Evolutionary conservation across 2,888 invertebrate species (phyloP), one percentile per base, ranked within the genome.

Genomic region (Blomia tropicalis): DNA sequence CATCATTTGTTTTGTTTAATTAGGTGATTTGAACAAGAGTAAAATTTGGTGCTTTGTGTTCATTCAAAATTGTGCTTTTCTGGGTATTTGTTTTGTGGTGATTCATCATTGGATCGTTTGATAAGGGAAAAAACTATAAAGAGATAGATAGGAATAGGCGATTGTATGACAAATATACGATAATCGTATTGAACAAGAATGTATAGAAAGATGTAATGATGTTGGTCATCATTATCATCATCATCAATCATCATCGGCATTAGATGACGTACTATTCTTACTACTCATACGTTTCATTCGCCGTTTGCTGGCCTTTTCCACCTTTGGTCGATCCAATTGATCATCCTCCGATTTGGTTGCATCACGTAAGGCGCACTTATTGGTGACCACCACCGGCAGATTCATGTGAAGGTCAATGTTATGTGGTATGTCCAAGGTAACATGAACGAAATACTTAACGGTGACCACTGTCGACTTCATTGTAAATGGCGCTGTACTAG

Each of bases 361-460:
- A 19, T 29, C 56, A 14, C 2, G 27, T n/a, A 56, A n/a, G 2
- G 56, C 2, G 19, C 32, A n/a, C 29, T 56, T 56, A 36, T 56
- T 56, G 14, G 56, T 56, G 19, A 56, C 29, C 3, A 56, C 56
- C 14, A 56, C n/a, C 31, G 31, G 56, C 29, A 56, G 27, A 36
- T 56, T 56, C 11, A 56, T 56, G 29, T 56, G 56, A 14, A 56
- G 2, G 29, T 56, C 56, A 22, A 32, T 56, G 29, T 56, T 56
- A 11, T 36, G 56, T 3, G 56, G 56, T 30, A 56, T 56, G 23
- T 56, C 56, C 30, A 56, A 56, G 14, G 56, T 56, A 22, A 56
- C 56, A 31, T 56, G 56, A 19, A 56, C 56, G 29, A 56, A 56
- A 36, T 56, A 56, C 23, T 56, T 56, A 1, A 56, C 29, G 11